Conservation (phyloP, 2,797 vertebrate genomes). For the Chloroceryle inda region DNA sequence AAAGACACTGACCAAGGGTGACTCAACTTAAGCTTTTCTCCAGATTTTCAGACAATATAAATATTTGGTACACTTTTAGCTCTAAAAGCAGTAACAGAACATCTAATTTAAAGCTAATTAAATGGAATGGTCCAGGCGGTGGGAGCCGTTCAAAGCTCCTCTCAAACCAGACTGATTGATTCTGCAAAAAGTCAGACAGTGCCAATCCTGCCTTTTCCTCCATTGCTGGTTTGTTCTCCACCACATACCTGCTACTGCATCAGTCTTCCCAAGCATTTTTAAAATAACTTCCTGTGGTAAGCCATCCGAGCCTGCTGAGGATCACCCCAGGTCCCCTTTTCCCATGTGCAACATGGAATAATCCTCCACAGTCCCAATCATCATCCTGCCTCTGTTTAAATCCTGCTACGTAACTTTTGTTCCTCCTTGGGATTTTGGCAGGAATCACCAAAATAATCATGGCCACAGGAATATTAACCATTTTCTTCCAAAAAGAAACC, state of each 20-base stretch:
- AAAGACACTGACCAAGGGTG: background rate
- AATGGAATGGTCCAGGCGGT: accelerated
- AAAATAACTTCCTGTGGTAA: background rate
- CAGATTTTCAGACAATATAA: background rate
- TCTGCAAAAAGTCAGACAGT: background rate
- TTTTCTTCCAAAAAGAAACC: background rate
- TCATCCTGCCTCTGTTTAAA: background rate
- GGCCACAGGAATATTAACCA: accelerated
- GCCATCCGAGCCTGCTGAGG: background rate
- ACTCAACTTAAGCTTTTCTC: background rate
- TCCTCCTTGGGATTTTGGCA: background rate
- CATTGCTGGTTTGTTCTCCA: background rate
- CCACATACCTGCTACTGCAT: accelerated
- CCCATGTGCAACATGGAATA: accelerated
- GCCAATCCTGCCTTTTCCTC: background rate
- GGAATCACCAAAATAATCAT: accelerated
- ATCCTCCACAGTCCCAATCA: background rate
- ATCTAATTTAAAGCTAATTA: accelerated
- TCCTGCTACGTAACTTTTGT: accelerated
- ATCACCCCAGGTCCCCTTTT: background rate
- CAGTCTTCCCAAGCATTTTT: background rate
- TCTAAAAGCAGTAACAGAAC: accelerated
- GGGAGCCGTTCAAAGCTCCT: background rate
- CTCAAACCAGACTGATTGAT: background rate
- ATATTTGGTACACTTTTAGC: accelerated